Evolutionary conservation across 2,888 invertebrate species (phyloP), one percentile per base, ranked within the genome.

Genomic region (Leucophora obtusa): DNA sequence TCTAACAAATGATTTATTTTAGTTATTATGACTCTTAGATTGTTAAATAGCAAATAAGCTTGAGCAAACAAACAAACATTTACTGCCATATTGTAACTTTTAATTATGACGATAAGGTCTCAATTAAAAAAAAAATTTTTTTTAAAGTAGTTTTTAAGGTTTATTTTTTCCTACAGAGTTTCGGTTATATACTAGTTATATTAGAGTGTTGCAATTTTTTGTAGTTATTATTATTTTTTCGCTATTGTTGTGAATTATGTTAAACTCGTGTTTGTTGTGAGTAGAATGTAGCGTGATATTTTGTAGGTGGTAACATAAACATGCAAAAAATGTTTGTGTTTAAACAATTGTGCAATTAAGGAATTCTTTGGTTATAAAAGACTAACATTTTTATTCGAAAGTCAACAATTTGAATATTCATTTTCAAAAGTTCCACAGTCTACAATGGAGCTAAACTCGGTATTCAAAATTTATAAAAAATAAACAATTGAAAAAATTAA

Each of bases 61-160:
- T 24, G 11, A 56, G 11, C 62, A 35, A 79, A 65, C 58, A 74
- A 76, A 82, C 54, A 70, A 75, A 15, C 53, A 58, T 62, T 74
- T 58, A 59, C 58, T 58, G 58, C 18, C 69, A 73, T 77, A 66
- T 82, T 82, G 76, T 83, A 76, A 58, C 56, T 82, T 83, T 83
- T 83, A 83, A 83, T 83, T 83, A 83, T 83, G 82, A 82, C 72
- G 82, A 83, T 83, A 82, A 83, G 76, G 76, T 79, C 82, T 80
- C 82, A 82, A 82, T 82, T 83, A 83, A 77, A 82, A n/a, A n/a
- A n/a, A n/a, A n/a, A 60, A 51, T n/a, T 56, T 43, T 21, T 10
- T 50, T 63, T 56, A 21, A n/a, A 35, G 53, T n/a, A 18, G 54
- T 76, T 28, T 28, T 56, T n/a, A 62, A n/a, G 18, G 21, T 28